Percentiles rank a stretch among this genome's conserved stretches.
These are phyloP conservation scores for Drosophila nannoptera DNA, from an alignment of 1,140 invertebrate species.

Conservation along the genomic window DNA sequence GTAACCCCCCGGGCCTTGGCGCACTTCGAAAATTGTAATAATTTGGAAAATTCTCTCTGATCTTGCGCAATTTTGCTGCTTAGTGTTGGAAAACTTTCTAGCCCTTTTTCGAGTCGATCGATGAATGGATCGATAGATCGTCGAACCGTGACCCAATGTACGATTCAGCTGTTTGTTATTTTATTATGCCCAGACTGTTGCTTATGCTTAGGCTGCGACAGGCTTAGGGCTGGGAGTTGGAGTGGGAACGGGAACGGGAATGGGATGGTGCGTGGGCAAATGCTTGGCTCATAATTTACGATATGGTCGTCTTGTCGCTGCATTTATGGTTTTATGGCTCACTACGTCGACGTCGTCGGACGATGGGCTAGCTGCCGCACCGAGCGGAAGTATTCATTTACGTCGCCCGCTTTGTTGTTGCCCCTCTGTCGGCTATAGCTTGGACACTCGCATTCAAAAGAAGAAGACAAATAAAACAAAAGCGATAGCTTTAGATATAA, in stretches of 20 bases:
- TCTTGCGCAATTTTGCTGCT: slow-evolving; percentile 10
- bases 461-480: background rate
- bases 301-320: slow-evolving; percentile 67
- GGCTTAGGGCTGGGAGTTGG: background rate
- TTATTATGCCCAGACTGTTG: slow-evolving; percentile 55
- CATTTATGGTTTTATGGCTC: slow-evolving; percentile 75
- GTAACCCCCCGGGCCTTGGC: background rate
- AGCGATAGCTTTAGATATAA: slow-evolving; percentile 42
- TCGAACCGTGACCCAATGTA: slow-evolving; percentile 71
- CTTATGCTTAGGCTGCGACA: slow-evolving; percentile 1
- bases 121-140: slow-evolving; percentile 64
- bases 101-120: slow-evolving; percentile 36
- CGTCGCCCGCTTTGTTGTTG: slow-evolving; percentile 48
- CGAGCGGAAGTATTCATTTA: slow-evolving; percentile 72
- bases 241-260: background rate
- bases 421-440: background rate
- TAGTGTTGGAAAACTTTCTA: slow-evolving; percentile 61
- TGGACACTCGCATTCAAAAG: slow-evolving; percentile 22
- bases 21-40: background rate
- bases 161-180: slow-evolving; percentile 68
- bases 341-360: slow-evolving; percentile 46
- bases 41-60: background rate
- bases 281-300: slow-evolving; percentile 66
- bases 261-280: slow-evolving; percentile 55
- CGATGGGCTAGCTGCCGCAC: slow-evolving; percentile 20